Evolutionary conservation across 2,888 invertebrate species (phyloP), one percentile per base, ranked within the genome.

Genomic region (Escarpia spicata): DNA sequence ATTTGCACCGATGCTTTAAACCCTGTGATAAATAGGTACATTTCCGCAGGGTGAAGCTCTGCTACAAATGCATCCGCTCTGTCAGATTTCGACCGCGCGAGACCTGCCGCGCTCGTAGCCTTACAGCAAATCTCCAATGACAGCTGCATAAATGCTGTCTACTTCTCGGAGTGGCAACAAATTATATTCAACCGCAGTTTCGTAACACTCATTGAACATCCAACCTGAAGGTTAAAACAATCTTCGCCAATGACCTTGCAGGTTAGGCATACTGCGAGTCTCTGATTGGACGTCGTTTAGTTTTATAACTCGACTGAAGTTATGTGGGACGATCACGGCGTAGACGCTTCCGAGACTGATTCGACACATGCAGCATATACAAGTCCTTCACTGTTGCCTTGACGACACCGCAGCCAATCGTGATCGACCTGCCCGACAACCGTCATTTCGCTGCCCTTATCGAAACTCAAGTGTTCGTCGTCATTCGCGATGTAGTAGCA

Each of bases 401-500:
- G 93, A n/a, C 93, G 93, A 93, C 94, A 94, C 31, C 93, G 92
- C 92, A 93, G 93, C 93, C 94, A 93, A 92, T 94, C 93, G 15
- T 92, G 93, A 10, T 93, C 91, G 43, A 90, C 92, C 12, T 93
- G 90, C 43, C 91, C 91, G 19, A 94, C 45, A 8, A 94, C 93
- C 90, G 75, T 58, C 92, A 94, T 26, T 4, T 93, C 52, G 26
- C 89, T 92, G 52, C 93, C 94, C 92, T 94, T 94, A 52, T 94
- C 92, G 89, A 94, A 94, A 92, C 94, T 94, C 91, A 94, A 92
- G 92, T 94, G 94, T 31, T 93, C 92, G 26, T 92, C 90, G 75
- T 94, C 92, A 43, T 89, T 93, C 37, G 94, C 94, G 58, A 94
- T 91, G 90, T 94, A 92, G 92, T 94, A 93, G 92, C 94, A 94